Evolutionary conservation across 1,140 invertebrate genomes (phyloP), one percentile per base, ranked within the genome.

Genomic region (Calephelis virginiensis): DNA sequence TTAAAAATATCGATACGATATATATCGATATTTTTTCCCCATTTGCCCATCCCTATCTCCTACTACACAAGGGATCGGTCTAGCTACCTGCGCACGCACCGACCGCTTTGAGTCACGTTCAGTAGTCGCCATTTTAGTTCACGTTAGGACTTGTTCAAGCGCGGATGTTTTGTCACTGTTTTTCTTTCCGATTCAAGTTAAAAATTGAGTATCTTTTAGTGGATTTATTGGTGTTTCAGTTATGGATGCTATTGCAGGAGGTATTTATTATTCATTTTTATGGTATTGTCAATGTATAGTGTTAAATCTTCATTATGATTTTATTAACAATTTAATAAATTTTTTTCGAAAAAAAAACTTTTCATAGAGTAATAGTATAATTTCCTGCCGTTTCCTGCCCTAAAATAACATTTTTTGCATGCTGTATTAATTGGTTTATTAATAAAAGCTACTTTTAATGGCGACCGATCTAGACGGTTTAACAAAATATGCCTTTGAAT

Each of bases 291-390:
- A 50, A 50, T 8, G 49, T 50, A 50, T 17, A 50, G n/a, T 50
- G 49, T 50, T 53, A 28, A 53, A 53, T 53, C 49, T 50, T 50
- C 6, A 50, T 50, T 50, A 50, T 50, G 49, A 50, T 50, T 50
- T 50, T 50, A 14, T 50, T 50, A 14, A 50, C n/a, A 50, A 50
- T 8, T n/a, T 12, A 48, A 1, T 17, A 17, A 53, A 53, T 48
- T n/a, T 48, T 48, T 48, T 48, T 48, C 47, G 8, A 48, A 48
- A 48, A 48, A 48, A 48, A 48, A 48, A 11, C 47, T 48, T 48
- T 48, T 1, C 11, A 48, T 48, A 48, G 47, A 48, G 9, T 48
- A 48, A 48, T 48, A 48, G 47, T 48, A 48, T 48, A 48, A 48
- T 48, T 48, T 48, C 47, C 47, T 11, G 47, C 47, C 47, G 47